A percentile compares a stretch with the other conserved stretches of the same genome.
Evolutionary conservation across 2,888 invertebrate genomes (phyloP).

Genomic region (Lottia gigantea): DNA sequence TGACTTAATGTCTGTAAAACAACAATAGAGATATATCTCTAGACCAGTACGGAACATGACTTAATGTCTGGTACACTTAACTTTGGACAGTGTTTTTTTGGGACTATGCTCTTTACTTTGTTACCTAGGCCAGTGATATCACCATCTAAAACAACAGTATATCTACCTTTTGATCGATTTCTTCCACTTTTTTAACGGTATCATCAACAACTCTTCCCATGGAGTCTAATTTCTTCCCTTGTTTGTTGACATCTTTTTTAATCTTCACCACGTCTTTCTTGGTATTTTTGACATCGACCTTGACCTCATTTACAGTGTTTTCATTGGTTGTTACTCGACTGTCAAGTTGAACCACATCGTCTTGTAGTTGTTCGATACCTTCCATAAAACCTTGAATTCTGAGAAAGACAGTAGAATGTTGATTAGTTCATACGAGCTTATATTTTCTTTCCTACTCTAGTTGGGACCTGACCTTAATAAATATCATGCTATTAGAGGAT

Average conservation of each 20-base stretch:
- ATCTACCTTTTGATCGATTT: slow-evolving; percentile 3
- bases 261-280: neutral
- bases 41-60: too few relatives aligned
- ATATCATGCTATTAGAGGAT: too few relatives aligned
- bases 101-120: too few relatives aligned
- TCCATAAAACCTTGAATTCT: neutral
- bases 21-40: too few relatives aligned
- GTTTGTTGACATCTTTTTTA: neutral
- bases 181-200: neutral
- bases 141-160: too few relatives aligned
- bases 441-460: too few relatives aligned
- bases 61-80: too few relatives aligned
- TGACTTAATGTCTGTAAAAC: too few relatives aligned
- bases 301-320: neutral
- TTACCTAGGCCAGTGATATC: too few relatives aligned
- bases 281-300: neutral
- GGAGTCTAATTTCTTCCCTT: neutral
- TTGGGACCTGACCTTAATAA: too few relatives aligned
- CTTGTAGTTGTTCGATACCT: neutral
- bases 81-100: too few relatives aligned
- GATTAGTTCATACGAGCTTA: too few relatives aligned
- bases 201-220: slow-evolving; percentile 4
- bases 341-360: neutral
- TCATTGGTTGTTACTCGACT: neutral
- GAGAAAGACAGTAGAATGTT: neutral